Base-by-base conservation (phyloP, 1,140 invertebrate species). In the Goniozus legneri region DNA sequence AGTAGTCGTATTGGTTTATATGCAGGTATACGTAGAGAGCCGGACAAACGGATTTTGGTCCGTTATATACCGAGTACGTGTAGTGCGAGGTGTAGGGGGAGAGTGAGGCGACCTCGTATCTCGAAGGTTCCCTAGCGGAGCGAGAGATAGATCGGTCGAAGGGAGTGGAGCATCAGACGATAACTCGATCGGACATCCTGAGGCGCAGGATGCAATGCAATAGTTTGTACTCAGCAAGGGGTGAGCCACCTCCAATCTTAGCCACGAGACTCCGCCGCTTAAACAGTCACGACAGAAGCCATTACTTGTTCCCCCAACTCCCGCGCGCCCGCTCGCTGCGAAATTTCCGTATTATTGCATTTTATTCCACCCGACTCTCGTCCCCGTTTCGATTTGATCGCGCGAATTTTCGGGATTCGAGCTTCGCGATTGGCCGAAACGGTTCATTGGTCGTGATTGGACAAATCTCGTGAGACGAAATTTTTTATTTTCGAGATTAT, bases 161-260 rank as follows among this genome's bases (percentile, higher is more conserved):
- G 39, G 36, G 44, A 42, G 32, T 27, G 24, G 24, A 32, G 31
- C 46, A 51, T n/a, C 20, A 14, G 41, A 62, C 48, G 53, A 50
- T 65, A 66, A 66, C 52, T 63, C 46, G 56, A 67, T 65, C 60
- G 54, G 64, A 63, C 58, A 65, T 67, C 52, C 54, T 53, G 58
- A 59, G 58, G 58, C 52, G 58, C 51, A 50, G 52, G 58, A 59
- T 58, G 51, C 55, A 58, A 63, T 58, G 60, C 58, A 59, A 65
- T 67, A 64, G 62, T 65, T 67, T 57, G 56, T 61, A 62, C 54
- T 51, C 51, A 39, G 52, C 37, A 50, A 47, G 62, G 62, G 52
- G 58, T 58, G 59, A 64, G 64, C 58, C 59, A 65, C 39, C 59
- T 65, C 52, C 64, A 62, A 64, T 65, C 54, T 64, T 56, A 49